Percentiles rank a stretch among this genome's conserved stretches.
Evolutionary conservation across 2,113 vertebrate genomes (phyloP).

Genomic region (Xiphophorus maculatus): DNA sequence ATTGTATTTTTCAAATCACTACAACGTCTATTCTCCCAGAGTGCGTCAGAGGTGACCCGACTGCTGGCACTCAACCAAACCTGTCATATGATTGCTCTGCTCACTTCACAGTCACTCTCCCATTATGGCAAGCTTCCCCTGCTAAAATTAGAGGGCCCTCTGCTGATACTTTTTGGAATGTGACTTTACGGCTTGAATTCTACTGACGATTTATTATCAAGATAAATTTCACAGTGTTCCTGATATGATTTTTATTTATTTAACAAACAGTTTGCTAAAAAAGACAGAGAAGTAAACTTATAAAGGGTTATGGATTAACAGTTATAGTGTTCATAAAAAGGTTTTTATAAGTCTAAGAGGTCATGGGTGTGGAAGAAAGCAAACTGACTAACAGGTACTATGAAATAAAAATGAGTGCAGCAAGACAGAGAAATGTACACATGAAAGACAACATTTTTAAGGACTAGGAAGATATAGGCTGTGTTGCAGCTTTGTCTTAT

Average conservation of each 20-base stretch:
- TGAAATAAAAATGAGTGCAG: not conserved
- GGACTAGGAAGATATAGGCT: too few relatives aligned
- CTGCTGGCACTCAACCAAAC: constrained; percentile 40
- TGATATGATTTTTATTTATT: not conserved
- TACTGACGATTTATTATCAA: constrained; percentile 3
- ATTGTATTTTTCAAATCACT: not conserved
- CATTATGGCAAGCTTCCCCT: constrained; percentile 59
- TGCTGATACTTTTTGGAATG: constrained; percentile 47
- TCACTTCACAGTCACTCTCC: constrained; percentile 52
- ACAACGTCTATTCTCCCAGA: constrained; percentile 3
- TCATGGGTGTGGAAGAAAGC: not conserved
- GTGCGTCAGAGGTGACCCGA: constrained; percentile 60
- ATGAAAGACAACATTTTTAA: too few relatives aligned
- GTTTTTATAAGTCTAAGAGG: not conserved
- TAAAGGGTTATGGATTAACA: not conserved
- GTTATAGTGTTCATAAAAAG: not conserved
- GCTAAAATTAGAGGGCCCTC: constrained; percentile 73
- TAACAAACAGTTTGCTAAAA: not conserved
- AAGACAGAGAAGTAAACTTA: not conserved
- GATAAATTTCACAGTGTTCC: not conserved
- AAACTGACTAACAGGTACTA: not conserved
- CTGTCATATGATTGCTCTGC: constrained; percentile 55
- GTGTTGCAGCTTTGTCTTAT: too few relatives aligned
- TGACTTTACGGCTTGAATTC: constrained; percentile 11
- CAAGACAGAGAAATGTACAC: not conserved